These are phyloP conservation scores for Helicolenus hilgendorfi DNA, from an alignment of 2,797 vertebrate genomes.

Conservation along the genomic window DNA sequence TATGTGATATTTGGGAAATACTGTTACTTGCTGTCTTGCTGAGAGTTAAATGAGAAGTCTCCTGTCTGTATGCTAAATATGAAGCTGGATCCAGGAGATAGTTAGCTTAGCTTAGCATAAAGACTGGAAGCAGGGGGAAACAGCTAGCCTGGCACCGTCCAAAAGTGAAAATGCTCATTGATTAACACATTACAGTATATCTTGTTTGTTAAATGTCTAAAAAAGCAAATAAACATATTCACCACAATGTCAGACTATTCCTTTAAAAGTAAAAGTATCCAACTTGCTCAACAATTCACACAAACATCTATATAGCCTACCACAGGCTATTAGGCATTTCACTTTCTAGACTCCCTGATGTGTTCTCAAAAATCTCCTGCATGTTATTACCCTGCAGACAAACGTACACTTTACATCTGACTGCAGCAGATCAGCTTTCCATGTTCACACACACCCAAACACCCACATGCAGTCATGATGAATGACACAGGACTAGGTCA, in stretches of 20 bases:
- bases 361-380: not conserved
- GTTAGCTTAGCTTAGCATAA: not conserved
- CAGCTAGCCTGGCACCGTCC: not conserved
- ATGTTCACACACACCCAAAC: slow-evolving; percentile 7
- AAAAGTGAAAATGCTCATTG: not conserved
- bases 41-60: not conserved
- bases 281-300: not conserved
- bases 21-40: too few species aligned
- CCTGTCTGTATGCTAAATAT: not conserved
- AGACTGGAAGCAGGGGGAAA: not conserved
- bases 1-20: too few species aligned
- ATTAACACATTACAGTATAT: not conserved
- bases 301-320: not conserved
- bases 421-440: slow-evolving; percentile 5
- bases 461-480: not conserved
- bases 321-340: not conserved
- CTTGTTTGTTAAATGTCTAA: not conserved
- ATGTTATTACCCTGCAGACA: not conserved
- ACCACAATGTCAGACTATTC: not conserved
- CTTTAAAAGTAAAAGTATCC: not conserved
- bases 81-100: not conserved
- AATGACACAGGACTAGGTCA: not conserved
- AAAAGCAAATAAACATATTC: not conserved
- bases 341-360: not conserved
- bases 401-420: not conserved